Conservation (phyloP, 1,140 invertebrate genomes). For the Drosophila sechellia region DNA sequence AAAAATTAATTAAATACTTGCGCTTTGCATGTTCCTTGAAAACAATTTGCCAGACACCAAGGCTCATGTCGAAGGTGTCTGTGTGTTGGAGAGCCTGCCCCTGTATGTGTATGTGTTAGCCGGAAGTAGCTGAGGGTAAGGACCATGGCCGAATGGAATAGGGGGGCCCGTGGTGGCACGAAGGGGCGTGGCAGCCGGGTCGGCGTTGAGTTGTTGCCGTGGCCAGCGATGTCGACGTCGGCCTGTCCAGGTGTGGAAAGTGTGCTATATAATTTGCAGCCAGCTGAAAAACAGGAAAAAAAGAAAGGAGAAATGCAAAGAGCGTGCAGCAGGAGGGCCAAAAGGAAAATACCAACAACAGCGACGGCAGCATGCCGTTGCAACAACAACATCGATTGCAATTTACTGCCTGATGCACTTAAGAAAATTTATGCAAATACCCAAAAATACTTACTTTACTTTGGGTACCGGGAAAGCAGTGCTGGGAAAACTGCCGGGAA, state of each 20-base stretch:
- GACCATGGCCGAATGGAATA: constrained; percentile 21
- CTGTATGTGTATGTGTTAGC: constrained; percentile 40
- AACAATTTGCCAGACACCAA: constrained; percentile 82
- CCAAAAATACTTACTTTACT: constrained; percentile 83
- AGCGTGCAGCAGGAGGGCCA: constrained; percentile 53
- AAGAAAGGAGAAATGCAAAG: constrained; percentile 23
- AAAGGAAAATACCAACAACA: constrained; percentile 54
- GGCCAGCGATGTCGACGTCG: constrained; percentile 63
- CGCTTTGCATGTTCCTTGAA: constrained; percentile 83
- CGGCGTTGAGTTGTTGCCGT: constrained; percentile 66
- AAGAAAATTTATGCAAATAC: constrained; percentile 84
- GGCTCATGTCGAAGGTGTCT: constrained; percentile 78
- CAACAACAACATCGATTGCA: constrained; percentile 80
- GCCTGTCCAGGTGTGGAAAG: constrained; percentile 79
- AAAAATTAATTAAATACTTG: constrained; percentile 83
- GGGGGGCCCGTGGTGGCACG: neutral
- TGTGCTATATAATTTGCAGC: constrained; percentile 81
- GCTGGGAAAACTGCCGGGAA: neutral
- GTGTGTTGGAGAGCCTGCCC: constrained; percentile 2
- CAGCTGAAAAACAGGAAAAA: constrained; percentile 28
- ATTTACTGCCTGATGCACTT: constrained; percentile 84
- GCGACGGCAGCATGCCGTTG: constrained; percentile 42
- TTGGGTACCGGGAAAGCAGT: constrained; percentile 5
- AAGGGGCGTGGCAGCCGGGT: constrained; percentile 28
- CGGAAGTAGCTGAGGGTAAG: constrained; percentile 42